These are phyloP conservation scores for Cyclura pinguis DNA, from an alignment of 2,797 vertebrate genomes.

Conservation along the genomic window DNA sequence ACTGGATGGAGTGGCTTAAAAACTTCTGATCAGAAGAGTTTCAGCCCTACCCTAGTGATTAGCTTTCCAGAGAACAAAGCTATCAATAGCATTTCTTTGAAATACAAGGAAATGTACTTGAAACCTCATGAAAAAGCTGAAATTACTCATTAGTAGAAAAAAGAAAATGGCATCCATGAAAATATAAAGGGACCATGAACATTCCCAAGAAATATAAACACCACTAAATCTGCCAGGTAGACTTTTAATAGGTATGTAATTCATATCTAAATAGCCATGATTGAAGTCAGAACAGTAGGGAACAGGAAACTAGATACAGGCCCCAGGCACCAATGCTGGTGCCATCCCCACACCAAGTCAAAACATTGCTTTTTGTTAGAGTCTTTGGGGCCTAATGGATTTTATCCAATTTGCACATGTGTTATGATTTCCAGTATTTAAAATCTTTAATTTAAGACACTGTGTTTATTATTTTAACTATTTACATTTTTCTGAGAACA, in stretches of 20 bases:
- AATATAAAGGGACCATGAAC: neutral
- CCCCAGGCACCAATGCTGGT: too few relatives aligned
- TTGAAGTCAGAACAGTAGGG: neutral
- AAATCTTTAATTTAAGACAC: too few relatives aligned
- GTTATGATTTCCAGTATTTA: too few relatives aligned
- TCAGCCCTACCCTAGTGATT: neutral
- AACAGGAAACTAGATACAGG: neutral
- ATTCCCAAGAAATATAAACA: conserved; percentile 6
- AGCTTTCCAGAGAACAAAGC: neutral
- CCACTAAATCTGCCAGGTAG: neutral
- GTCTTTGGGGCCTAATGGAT: too few relatives aligned
- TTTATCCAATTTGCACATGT: too few relatives aligned
- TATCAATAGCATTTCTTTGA: neutral
- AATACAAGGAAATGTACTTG: neutral
- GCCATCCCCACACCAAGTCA: too few relatives aligned
- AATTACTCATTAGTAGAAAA: neutral
- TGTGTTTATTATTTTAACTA: too few relatives aligned
- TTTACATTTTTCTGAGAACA: neutral
- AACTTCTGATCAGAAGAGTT: too few relatives aligned
- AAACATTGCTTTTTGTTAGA: too few relatives aligned
- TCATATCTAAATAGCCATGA: conserved; percentile 22
- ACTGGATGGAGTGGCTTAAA: too few relatives aligned
- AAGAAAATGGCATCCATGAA: neutral
- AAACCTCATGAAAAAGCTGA: neutral
- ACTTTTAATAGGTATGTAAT: accelerated